Percentiles rank a stretch among this genome's conserved stretches.
These are phyloP conservation scores for Tubulanus polymorphus DNA, from an alignment of 2,888 invertebrate species.

Conservation along the genomic window DNA sequence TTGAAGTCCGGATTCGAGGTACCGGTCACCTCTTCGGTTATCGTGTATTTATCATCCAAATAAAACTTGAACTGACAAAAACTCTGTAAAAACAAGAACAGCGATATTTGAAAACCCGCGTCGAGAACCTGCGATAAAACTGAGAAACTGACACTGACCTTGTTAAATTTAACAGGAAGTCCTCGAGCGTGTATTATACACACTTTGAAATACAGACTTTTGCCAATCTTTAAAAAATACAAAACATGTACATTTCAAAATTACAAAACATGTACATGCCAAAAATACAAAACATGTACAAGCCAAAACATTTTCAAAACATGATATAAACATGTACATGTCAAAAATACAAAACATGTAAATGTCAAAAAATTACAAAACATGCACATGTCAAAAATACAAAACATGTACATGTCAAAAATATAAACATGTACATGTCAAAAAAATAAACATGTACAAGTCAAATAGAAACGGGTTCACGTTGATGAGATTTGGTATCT, in stretches of 20 bases:
- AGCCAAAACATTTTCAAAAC: neutral
- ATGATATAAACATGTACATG: neutral
- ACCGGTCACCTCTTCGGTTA: constrained; percentile 47
- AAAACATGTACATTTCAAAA: neutral
- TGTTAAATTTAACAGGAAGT: constrained; percentile 55
- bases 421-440: too few species aligned
- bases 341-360: too few species aligned
- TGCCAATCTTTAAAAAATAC: constrained; percentile 44
- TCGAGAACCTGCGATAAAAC: neutral
- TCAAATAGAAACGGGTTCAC: too few species aligned
- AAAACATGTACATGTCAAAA: too few species aligned
- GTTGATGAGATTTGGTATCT: too few species aligned
- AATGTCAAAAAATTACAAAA: too few species aligned
- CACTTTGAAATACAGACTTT: constrained; percentile 56
- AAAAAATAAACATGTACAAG: too few species aligned
- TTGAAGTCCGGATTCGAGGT: constrained; percentile 56
- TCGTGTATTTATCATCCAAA: constrained; percentile 51
- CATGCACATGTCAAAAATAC: too few species aligned
- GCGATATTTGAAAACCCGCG: neutral
- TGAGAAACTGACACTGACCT: constrained; percentile 31
- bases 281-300: neutral
- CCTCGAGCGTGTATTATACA: constrained; percentile 55
- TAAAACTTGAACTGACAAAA: constrained; percentile 57
- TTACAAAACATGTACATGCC: neutral
- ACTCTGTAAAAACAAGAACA: constrained; percentile 37